Conservation (phyloP, 2,888 invertebrate species). For the Ichneumoninae sp. region DNA sequence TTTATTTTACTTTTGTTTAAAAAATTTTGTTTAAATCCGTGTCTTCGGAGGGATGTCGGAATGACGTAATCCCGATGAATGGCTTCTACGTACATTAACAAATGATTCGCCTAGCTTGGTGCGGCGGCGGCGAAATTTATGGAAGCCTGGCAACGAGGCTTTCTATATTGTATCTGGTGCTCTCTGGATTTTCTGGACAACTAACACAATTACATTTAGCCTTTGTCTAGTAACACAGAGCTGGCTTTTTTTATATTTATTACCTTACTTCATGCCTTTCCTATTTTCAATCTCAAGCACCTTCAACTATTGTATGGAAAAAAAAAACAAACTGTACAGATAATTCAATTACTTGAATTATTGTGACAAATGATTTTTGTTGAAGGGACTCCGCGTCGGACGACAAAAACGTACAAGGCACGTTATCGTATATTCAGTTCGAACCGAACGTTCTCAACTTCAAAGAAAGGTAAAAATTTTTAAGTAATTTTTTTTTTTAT, state of each 20-base stretch:
- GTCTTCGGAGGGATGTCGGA: neutral
- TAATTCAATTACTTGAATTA: slow-evolving; percentile 30
- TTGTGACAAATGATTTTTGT: slow-evolving; percentile 54
- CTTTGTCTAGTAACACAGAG: slow-evolving; percentile 60
- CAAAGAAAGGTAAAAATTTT: slow-evolving; percentile 87
- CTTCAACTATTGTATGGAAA: slow-evolving; percentile 48
- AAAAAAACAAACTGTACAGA: neutral
- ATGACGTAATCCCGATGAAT: slow-evolving; percentile 6
- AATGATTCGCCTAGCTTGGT: slow-evolving; percentile 22
- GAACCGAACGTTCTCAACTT: slow-evolving; percentile 90
- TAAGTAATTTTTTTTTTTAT: slow-evolving; percentile 38
- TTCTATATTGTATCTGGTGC: slow-evolving; percentile 27
- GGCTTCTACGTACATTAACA: slow-evolving; percentile 21
- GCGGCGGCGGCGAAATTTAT: neutral
- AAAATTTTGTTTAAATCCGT: neutral
- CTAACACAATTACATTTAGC: slow-evolving; percentile 54
- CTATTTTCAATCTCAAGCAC: slow-evolving; percentile 75
- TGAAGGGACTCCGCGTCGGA: slow-evolving; percentile 76
- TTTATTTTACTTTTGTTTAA: neutral
- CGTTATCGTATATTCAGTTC: slow-evolving; percentile 86
- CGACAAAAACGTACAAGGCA: slow-evolving; percentile 79
- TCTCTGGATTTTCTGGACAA: slow-evolving; percentile 45
- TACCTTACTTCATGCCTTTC: slow-evolving; percentile 73
- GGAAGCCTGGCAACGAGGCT: neutral
- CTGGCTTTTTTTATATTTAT: slow-evolving; percentile 32